Percentiles rank a stretch among this genome's conserved stretches.
Evolutionary conservation across 2,113 vertebrate species (phyloP).

Genomic region (Regulus satrapa): DNA sequence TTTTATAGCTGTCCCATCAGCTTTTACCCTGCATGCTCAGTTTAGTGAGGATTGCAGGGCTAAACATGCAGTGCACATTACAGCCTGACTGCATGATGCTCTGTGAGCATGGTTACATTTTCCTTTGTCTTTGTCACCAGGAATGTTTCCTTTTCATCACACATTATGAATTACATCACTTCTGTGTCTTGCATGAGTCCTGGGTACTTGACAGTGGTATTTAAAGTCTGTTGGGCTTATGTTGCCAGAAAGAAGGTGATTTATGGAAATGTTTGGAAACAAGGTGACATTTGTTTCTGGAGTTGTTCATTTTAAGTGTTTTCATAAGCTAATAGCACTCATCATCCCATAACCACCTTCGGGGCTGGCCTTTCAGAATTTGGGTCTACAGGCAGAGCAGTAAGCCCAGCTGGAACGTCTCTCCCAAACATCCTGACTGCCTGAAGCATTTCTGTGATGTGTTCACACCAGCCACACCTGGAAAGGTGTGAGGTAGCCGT

Average conservation of each 20-base stretch:
- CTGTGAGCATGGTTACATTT: not conserved
- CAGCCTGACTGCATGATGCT: accelerated
- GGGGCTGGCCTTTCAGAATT: not conserved
- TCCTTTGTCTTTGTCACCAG: not conserved
- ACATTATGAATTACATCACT: not conserved
- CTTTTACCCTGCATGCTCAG: not conserved
- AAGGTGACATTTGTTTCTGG: not conserved
- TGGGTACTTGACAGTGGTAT: not conserved
- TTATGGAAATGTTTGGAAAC: not conserved
- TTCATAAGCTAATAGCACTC: not conserved
- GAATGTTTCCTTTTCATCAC: not conserved
- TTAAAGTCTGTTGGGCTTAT: not conserved
- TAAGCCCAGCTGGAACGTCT: not conserved
- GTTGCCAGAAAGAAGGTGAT: not conserved
- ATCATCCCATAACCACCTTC: not conserved
- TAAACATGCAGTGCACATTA: not conserved
- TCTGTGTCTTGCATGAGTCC: not conserved
- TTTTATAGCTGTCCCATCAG: not conserved
- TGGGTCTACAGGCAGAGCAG: not conserved
- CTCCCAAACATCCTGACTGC: not conserved
- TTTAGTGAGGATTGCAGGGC: not conserved
- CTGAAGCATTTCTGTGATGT: not conserved
- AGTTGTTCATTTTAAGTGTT: not conserved
- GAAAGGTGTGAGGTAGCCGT: not conserved
- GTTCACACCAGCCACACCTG: not conserved